These are phyloP conservation scores for Entomobrya proxima DNA, from an alignment of 2,888 invertebrate genomes.

Conservation along the genomic window DNA sequence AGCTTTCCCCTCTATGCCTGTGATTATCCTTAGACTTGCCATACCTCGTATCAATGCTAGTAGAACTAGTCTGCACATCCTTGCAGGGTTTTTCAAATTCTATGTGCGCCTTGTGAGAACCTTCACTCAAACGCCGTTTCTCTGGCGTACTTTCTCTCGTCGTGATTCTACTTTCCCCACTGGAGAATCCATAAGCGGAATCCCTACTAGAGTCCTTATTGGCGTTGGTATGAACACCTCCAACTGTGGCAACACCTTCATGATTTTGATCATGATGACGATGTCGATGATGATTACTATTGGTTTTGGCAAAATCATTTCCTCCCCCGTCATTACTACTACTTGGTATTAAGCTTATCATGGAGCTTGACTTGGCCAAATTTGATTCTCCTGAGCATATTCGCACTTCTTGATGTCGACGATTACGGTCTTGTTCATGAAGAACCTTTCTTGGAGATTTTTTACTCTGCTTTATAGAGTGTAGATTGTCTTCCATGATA, in stretches of 20 bases:
- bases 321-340: not conserved
- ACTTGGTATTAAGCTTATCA: constrained; percentile 53
- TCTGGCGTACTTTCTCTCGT: constrained; percentile 76
- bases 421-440: not conserved
- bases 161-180: constrained; percentile 76
- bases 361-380: constrained; percentile 53
- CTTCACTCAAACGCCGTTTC: constrained; percentile 48
- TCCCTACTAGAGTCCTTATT: constrained; percentile 76
- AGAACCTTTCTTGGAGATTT: not conserved
- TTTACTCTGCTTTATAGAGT: constrained; percentile 10
- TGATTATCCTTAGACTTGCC: not conserved
- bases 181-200: constrained; percentile 76
- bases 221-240: not conserved
- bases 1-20: not conserved
- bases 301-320: not conserved
- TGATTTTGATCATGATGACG: not conserved
- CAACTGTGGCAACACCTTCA: not conserved
- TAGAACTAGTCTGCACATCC: not conserved
- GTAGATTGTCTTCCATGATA: not conserved
- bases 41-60: not conserved
- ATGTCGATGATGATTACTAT: not conserved
- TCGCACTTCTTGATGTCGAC: not conserved
- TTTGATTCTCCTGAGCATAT: not conserved
- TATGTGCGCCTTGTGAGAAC: not conserved
- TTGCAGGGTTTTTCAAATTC: constrained; percentile 34